A percentile compares a stretch with the other conserved stretches of the same genome.
Evolutionary conservation across 1,140 invertebrate genomes (phyloP).

Genomic region (Epicauta chinensis): DNA sequence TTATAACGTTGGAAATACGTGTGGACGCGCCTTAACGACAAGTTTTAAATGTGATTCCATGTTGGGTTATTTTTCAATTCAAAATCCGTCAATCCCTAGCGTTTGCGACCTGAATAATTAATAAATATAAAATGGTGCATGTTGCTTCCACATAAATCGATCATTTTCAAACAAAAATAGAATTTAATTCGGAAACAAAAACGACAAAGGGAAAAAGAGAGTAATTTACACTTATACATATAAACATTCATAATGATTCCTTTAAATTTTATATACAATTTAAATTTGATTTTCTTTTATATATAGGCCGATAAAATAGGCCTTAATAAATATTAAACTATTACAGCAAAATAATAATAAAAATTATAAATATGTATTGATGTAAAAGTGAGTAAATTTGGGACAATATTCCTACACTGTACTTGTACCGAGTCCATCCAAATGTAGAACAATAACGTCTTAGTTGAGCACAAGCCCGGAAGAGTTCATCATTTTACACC

Average conservation of each 20-base stretch:
- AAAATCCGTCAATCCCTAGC: too few relatives aligned
- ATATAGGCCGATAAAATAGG: conserved; percentile 23
- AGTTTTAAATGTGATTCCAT: too few relatives aligned
- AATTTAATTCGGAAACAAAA: too few relatives aligned
- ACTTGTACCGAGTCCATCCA: not conserved
- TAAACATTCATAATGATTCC: conserved; percentile 29
- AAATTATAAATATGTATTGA: not conserved
- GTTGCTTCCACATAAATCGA: too few relatives aligned
- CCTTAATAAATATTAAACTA: not conserved
- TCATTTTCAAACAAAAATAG: too few relatives aligned
- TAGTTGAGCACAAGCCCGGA: not conserved
- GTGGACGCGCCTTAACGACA: too few relatives aligned
- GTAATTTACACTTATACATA: conserved; percentile 26
- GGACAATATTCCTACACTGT: not conserved
- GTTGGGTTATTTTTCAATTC: too few relatives aligned
- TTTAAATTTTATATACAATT: conserved; percentile 18
- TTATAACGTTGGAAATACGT: too few relatives aligned
- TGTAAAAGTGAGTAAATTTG: too few relatives aligned
- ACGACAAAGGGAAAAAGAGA: conserved; percentile 8
- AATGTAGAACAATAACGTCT: not conserved
- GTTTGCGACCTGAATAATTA: too few relatives aligned
- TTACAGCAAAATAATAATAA: not conserved
- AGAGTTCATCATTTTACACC: conserved; percentile 15
- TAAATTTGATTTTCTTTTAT: conserved; percentile 7
- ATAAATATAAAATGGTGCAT: too few relatives aligned